Evolutionary conservation across 2,888 invertebrate species (phyloP), one percentile per base, ranked within the genome.

Genomic region (Venusia cambrica): DNA sequence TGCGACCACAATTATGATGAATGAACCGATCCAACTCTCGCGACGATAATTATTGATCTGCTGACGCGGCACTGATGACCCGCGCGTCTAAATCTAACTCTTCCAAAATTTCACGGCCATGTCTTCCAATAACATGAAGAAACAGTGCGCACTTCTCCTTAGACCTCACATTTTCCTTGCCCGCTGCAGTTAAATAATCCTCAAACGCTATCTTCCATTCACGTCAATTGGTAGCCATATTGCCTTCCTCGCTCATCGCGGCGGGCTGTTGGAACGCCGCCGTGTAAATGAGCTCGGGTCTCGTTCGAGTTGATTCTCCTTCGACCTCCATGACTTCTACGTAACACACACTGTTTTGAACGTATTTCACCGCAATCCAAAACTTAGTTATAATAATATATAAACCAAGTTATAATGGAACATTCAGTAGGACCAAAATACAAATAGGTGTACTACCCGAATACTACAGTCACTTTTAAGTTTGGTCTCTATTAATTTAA

Each of bases 141-240:
- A 25, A 25, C 9, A 25, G 9, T 19, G 28, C 28, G 13, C 18
- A 28, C 18, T 28, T 28, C 10, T 28, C 18, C 2, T 13, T 18
- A 2, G 28, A 28, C 5, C 9, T 5, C 8, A 13, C 19, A 11
- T 18, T 19, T n/a, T 28, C 28, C 3, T 28, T 28, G 18, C 28
- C 28, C 8, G 28, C 15, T 8, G 35, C 35, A 4, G 28, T 35
- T 3, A 35, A 6, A 18, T 20, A 35, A 22, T 35, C 28, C 2
- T 35, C 35, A 24, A 35, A 35, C 7, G 35, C 15, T 5, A 17
- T 24, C 17, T 35, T 35, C 34, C 34, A 35, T 22, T 35, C 34
- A 3, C 34, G 18, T 28, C 34, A 35, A 21, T 35, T 28, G 5
- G 21, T 7, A 10, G 34, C 27, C 27, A 35, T 28, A 12, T 35